These are phyloP conservation scores for Globicephala melas DNA, from an alignment of 2,113 vertebrate genomes.

Conservation along the genomic window DNA sequence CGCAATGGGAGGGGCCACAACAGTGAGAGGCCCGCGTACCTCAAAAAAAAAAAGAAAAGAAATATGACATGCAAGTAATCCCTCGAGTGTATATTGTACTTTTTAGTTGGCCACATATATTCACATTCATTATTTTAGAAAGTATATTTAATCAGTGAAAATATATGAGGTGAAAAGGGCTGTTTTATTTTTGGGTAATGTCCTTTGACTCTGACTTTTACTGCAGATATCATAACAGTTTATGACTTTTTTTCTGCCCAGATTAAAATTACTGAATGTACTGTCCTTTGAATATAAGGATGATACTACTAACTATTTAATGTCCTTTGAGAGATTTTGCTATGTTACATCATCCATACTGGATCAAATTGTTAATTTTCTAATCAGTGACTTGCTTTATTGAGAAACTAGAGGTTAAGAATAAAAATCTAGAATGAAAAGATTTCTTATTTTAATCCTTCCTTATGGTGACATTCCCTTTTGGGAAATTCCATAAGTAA, in stretches of 20 bases:
- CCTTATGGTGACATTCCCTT: not conserved
- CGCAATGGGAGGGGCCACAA: too few species aligned
- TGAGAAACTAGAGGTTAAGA: not conserved
- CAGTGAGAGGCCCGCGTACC: too few species aligned
- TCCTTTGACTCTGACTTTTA: not conserved
- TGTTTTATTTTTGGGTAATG: not conserved
- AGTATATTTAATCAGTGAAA: slow-evolving; percentile 4
- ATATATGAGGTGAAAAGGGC: not conserved
- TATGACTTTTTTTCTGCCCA: not conserved
- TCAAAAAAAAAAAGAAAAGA: too few species aligned
- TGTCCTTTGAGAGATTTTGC: not conserved
- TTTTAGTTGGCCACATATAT: not conserved
- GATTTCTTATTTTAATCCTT: not conserved
- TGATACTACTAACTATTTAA: not conserved
- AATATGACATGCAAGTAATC: not conserved
- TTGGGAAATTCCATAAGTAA: not conserved
- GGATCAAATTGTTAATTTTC: not conserved
- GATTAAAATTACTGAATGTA: not conserved
- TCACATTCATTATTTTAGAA: not conserved
- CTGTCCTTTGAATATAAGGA: not conserved
- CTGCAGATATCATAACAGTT: not conserved
- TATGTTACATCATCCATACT: not conserved
- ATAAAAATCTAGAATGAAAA: not conserved
- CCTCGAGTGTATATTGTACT: not conserved
- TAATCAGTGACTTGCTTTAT: not conserved